Conservation (phyloP, 2,113 vertebrate genomes). For the Oncorhynchus masou region DNA sequence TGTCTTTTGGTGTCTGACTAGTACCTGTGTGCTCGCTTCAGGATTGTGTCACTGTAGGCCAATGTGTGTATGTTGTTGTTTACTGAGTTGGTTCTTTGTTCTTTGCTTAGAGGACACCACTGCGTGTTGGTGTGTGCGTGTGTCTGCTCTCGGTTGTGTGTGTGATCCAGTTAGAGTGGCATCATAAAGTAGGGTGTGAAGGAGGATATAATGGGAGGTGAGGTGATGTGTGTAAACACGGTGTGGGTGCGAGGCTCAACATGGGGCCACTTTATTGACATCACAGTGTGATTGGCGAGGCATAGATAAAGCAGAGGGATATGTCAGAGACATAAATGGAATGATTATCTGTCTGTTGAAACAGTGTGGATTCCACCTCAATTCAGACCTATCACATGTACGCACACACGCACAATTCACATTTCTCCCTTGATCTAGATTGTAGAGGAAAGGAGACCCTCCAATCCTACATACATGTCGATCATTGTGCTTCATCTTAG, state of each 20-base stretch:
- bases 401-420: neutral
- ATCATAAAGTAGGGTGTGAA: neutral
- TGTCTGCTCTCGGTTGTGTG: neutral
- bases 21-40: neutral
- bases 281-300: neutral
- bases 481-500: too few relatives aligned
- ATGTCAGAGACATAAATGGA: neutral
- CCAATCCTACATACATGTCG: too few relatives aligned
- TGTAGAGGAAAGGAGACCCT: too few relatives aligned
- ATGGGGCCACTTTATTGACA: neutral
- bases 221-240: neutral
- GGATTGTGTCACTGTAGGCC: neutral
- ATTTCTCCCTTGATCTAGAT: too few relatives aligned
- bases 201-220: slow-evolving; percentile 1
- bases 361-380: neutral
- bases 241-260: neutral
- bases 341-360: neutral
- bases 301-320: neutral
- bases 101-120: too few relatives aligned
- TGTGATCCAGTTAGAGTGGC: neutral
- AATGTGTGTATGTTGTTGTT: neutral
- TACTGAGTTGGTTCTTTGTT: neutral
- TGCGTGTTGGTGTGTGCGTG: neutral
- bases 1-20: neutral
- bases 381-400: neutral